Base-by-base conservation (phyloP, 2,113 vertebrate species). In the Brienomyrus longianalis region DNA sequence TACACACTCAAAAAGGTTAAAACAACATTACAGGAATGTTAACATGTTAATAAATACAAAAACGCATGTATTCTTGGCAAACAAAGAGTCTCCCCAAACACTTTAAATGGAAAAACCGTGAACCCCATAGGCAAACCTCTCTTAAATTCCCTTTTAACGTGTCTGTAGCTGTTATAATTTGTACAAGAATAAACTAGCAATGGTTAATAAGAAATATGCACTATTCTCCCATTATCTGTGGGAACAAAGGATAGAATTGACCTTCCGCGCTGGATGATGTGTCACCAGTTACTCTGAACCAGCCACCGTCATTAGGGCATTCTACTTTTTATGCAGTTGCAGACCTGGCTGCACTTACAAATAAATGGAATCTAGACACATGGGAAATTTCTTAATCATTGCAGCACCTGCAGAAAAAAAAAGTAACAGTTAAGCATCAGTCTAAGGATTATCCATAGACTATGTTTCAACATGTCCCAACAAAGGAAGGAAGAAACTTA, bases 21-120 rank as follows among this genome's bases (percentile, higher is more conserved):
- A 89, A 84, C 50, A 89, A 83, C 43, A 89, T 83, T 84, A 48
- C 77, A 83, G 50, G 39, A 62, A 88, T 43, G 6, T 88, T 39
- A 88, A 88, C 87, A 92, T 92, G 93, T 91, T 92, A 93, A 91
- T 93, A 90, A 94, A 92, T 93, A 95, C 91, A 95, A 94, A 93
- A 94, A 92, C 80, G 90, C 91, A 92, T 93, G 91, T 91, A 77
- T 88, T 95, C 95, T 96, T 95, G 95, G 94, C 95, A 92, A 90
- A 91, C 92, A 90, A 87, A 93, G 93, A 92, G 92, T 91, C 15
- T 89, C 54, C 80, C 80, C 70, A 85, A 62, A 88, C 86, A 66
- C 56, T 88, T 70, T 48, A 90, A 52, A 83, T 86, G 89, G 89
- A 39, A 90, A 77, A 66, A 47, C 83, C 86, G 91, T 66, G 59